Base-by-base conservation (phyloP, 2,888 invertebrate species). In the Nomada lathburiana region DNA sequence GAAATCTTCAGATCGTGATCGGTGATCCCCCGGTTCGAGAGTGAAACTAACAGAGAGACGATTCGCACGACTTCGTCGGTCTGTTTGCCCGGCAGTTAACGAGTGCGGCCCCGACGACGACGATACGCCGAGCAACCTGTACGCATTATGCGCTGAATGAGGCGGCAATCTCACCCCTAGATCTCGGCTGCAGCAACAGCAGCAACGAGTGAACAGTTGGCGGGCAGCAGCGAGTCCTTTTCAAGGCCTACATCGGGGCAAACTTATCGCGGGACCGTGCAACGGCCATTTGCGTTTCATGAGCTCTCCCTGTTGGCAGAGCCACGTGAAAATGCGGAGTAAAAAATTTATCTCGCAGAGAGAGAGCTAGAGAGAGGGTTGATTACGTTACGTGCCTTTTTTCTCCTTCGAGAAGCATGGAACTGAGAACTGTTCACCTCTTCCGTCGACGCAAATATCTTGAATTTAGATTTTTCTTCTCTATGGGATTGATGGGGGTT, bases 71-170 rank as follows among this genome's bases (percentile, higher is more conserved):
- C 70, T 68, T 73, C n/a, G 83, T 87, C 86, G 82, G 88, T 82
- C 75, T 83, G 87, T 88, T 88, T 87, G 88, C 71, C 63, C 53
- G 80, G 76, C 73, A 74, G 76, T 84, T 87, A 87, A 87, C 87
- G 88, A 88, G 87, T 82, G 74, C 80, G 72, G 73, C 64, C 64
- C 53, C 67, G 65, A 57, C 26, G 76, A 83, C 70, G 77, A 82
- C 74, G 76, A 79, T 82, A 80, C 79, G 63, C 65, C 72, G 73
- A 57, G 78, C 75, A 81, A 78, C 80, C 86, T 82, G 86, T 82
- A 83, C 86, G 88, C 88, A 89, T 90, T 88, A 89, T 87, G 85
- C 83, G 80, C 71, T 85, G 89, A 89, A 90, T 85, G 86, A 86
- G 86, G 72, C 68, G 69, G 71, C 81, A 86, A 88, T 87, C 87